Evolutionary conservation across 2,888 invertebrate species (phyloP), one percentile per base, ranked within the genome.

Genomic region (Synergus gifuensis): DNA sequence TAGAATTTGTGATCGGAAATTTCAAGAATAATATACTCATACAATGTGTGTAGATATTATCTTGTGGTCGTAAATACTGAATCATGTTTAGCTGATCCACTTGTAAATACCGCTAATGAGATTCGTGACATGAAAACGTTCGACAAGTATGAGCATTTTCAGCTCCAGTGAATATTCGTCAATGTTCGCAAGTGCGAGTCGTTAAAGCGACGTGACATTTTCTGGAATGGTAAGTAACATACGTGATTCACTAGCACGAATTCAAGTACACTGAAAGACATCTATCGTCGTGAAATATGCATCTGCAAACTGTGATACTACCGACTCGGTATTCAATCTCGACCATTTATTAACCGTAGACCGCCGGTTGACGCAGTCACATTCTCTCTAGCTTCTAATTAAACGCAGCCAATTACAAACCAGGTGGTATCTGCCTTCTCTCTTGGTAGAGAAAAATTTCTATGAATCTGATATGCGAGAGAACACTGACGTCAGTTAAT

Each of bases 211-310:
- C 28, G 18, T 73, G 49, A 73, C 49, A 49, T 73, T 73, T 36
- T 73, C 69, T 54, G 36, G 14, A 14, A 54, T 73, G 22, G 49
- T 73, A 73, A 73, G 54, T 54, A 18, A 73, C 69, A 73, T 22
- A 36, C 9, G 77, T 82, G 77, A 82, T 80, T 78, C 80, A 82
- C 78, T 81, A 77, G 79, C 54, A 54, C 76, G 79, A 76, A 76
- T 76, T 44, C 77, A 22, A 76, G 54, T 44, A 36, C 78, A 63
- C 60, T 82, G 80, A 82, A 81, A 82, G 81, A 82, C 79, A 80
- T 79, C 78, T 77, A 79, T 82, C 80, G 79, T 76, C 12, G 79
- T 82, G 78, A 82, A 81, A 79, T 82, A 81, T 81, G 78, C 79
- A 81, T 78, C 77, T 62, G 77, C 76, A 73, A 73, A 73, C 36